Percentiles rank a stretch among this genome's conserved stretches.
phyloP scores from a whole-genome alignment of 1,140 invertebrate species.

The Scaptomyza montana region DNA sequence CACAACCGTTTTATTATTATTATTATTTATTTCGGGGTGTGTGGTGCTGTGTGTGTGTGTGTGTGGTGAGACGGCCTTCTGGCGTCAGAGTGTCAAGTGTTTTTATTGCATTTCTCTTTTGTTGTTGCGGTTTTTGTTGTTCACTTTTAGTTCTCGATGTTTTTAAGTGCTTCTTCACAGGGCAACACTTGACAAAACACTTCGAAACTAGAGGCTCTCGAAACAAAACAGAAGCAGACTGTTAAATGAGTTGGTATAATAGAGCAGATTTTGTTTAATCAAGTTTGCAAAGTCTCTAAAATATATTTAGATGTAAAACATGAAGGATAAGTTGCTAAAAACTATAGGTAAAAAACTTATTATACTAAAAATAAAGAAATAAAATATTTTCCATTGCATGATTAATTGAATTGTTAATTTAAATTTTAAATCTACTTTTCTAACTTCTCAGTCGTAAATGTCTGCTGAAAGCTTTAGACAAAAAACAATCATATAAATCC shows the following conservation, averaged over 20 bases:
- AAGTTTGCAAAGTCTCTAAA: no score
- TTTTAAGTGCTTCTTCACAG: conserved; percentile 59
- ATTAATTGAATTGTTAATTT: no score
- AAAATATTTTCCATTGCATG: no score
- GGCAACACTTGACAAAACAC: conserved; percentile 21
- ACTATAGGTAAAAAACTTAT: no score
- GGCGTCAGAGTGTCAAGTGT: conserved; percentile 71
- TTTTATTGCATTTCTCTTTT: conserved; percentile 62
- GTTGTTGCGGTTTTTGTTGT: conserved; percentile 32
- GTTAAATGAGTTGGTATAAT: no score
- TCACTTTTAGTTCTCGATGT: conserved; percentile 34
- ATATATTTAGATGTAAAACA: neutral
- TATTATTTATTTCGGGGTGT: conserved; percentile 6
- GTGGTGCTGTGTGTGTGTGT: conserved; percentile 1
- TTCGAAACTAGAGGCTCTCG: neutral
- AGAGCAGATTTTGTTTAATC: no score
- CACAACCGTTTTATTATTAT: neutral
- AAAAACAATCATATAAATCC: conserved; percentile 6
- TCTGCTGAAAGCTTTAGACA: neutral
- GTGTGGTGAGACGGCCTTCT: conserved; percentile 12
- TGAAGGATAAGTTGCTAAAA: no score
- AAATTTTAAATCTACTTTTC: neutral
- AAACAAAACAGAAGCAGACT: conserved; percentile 14
- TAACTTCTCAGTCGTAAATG: neutral
- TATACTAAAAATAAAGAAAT: no score